Base-by-base conservation (phyloP, 2,888 invertebrate species). In the Antheraea yamamai region DNA sequence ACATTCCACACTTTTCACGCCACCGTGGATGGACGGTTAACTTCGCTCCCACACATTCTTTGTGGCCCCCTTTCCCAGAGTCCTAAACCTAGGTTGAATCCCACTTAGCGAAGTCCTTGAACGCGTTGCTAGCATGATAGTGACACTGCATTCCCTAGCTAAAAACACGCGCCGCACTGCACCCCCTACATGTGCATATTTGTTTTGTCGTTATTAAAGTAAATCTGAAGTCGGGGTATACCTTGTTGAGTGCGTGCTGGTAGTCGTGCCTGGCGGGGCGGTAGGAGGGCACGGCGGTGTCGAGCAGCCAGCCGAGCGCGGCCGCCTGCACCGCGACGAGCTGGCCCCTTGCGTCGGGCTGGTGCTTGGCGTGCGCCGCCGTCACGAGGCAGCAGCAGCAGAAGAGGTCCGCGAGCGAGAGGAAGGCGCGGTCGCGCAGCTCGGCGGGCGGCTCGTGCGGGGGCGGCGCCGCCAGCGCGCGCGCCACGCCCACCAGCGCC, bases 281-380 rank as follows among this genome's bases (percentile, higher is more conserved):
- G 89, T 97, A 98, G 78, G 97, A 93, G 76, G 96, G 96, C 73
- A 97, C 96, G 7, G 97, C 98, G 12, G 96, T 96, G 80, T 97
- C 97, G 81, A 98, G 97, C 87, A 99, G 94, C 99, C 99, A 99
- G 83, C 96, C 96, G 0, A 99, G 96, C 51, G 98, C 97, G 84
- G 98, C 97, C 80, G 97, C 95, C 91, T 99, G 98, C 80, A 99
- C 97, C 84, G 96, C 89, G 76, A 88, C 83, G 76, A 93, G 82
- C 82, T 90, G 90, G 76, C 86, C 83, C 73, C 87, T 84, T 82
- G 94, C 95, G 75, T 95, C 93, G 72, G 93, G 92, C 77, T 94
- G 82, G 83, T 95, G 95, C 78, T 90, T 92, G 80, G 94, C 91
- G 88, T 96, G 96, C 12, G 90, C 87, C 20, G 98, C 97, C 16